Conservation (phyloP, 2,888 invertebrate species). For the Orchestes rusci region DNA sequence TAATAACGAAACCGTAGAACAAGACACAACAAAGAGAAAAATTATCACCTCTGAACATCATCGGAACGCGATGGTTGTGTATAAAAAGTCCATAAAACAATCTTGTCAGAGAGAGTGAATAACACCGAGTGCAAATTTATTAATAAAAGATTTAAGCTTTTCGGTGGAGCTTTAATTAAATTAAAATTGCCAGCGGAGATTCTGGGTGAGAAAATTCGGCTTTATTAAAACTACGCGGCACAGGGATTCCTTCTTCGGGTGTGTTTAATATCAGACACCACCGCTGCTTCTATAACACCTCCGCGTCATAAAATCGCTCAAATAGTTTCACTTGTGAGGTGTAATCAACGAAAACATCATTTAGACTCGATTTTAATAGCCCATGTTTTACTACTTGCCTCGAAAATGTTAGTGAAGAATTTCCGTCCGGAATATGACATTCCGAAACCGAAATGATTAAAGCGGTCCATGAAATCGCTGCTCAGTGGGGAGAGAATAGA, state of each 20-base stretch:
- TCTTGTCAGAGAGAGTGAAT: constrained; percentile 7
- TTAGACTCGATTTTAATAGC: too few relatives aligned
- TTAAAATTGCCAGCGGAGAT: constrained; percentile 31
- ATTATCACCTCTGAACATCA: too few relatives aligned
- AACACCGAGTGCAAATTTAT: constrained; percentile 11
- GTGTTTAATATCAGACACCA: constrained; percentile 22
- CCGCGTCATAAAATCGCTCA: constrained; percentile 18
- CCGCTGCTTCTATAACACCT: constrained; percentile 21
- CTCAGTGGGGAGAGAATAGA: too few relatives aligned
- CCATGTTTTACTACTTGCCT: too few relatives aligned
- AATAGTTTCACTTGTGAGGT: constrained; percentile 18
- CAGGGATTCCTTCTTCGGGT: constrained; percentile 29
- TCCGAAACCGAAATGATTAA: too few relatives aligned
- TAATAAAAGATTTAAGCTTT: constrained; percentile 18
- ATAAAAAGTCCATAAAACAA: constrained; percentile 9
- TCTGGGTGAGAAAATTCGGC: constrained; percentile 30
- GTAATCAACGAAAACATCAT: too few relatives aligned
- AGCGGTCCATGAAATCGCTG: too few relatives aligned
- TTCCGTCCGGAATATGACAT: too few relatives aligned
- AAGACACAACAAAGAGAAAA: too few relatives aligned
- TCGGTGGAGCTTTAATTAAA: constrained; percentile 32
- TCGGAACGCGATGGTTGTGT: too few relatives aligned
- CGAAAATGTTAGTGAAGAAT: too few relatives aligned
- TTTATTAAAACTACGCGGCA: constrained; percentile 33
- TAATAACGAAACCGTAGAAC: too few relatives aligned